Evolutionary conservation across 64 coral and sea anemone genomes (phyloP), one percentile per base, ranked within the genome.

Genomic region (Montipora capricornis): DNA sequence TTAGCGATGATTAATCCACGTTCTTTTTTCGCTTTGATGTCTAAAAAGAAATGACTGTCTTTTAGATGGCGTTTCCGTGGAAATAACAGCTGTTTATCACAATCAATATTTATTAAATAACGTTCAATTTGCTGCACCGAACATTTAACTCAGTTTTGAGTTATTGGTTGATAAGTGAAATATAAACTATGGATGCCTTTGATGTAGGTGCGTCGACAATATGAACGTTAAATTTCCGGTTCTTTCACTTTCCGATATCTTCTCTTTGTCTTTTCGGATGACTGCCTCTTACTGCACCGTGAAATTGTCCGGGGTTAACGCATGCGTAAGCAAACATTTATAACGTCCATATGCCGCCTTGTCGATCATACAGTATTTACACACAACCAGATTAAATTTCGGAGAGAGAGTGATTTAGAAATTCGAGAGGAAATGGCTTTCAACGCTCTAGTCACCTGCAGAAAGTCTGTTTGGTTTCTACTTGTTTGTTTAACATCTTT

Each of bases 281-380:
- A 86, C 82, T 86, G 82, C 68, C 2, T 4, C 6, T 50, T 44
- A 50, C 2, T 3, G 5, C 0, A 46, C 62, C 82, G 82, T 86
- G 46, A 73, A 73, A 68, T 70, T 20, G 8, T 13, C 20, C n/a
- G 9, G 16, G 29, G 3, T 48, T 73, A 29, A 73, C 82, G 82
- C 82, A 86, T 86, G 82, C 82, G 82, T 86, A 19, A 6, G 82
- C 82, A 86, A 86, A 86, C 71, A 86, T 86, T 86, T 86, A 86
- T 86, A 86, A n/a, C 14, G 19, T 3, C 7, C 44, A 22, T 86
- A 6, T 70, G 7, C 64, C 82, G 45, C 20, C 17, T 47, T 70
- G 62, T 86, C 82, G 82, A 86, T 73, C 82, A 86, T 70, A 86
- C 5, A 17, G 20, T 86, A 71, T 86, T 86, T 70, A 86, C 82